These are phyloP conservation scores for Toxotes jaculatrix DNA, from an alignment of 2,113 vertebrate species.

Conservation along the genomic window DNA sequence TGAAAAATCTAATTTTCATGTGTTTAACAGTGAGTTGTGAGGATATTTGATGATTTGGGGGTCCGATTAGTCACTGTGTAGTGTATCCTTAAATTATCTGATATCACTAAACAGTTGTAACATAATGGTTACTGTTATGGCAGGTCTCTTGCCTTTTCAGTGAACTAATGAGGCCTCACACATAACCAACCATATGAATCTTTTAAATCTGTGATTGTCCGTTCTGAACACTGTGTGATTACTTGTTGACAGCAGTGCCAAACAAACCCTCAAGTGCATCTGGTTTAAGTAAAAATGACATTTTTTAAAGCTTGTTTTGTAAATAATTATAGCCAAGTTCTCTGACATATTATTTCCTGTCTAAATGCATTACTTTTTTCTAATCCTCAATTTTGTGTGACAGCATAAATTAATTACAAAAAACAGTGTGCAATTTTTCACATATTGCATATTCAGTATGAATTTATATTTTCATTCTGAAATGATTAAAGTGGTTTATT, in stretches of 20 bases:
- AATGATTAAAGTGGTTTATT: not conserved
- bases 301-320: slow-evolving; percentile 23
- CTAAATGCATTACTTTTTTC: not conserved
- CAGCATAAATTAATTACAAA: not conserved
- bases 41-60: not conserved
- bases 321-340: not conserved
- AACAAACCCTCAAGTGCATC: not conserved
- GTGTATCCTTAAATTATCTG: not conserved
- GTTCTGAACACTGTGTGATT: not conserved
- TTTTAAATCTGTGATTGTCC: slow-evolving; percentile 21
- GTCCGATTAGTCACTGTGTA: not conserved
- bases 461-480: not conserved
- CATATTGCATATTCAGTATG: not conserved
- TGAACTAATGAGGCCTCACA: slow-evolving; percentile 1
- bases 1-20: not conserved
- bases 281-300: slow-evolving; percentile 19
- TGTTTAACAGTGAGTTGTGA: not conserved
- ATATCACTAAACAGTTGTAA: not conserved
- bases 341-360: not conserved
- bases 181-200: not conserved
- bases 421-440: not conserved
- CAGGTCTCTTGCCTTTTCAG: not conserved
- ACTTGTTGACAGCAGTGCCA: not conserved
- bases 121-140: not conserved
- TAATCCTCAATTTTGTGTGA: not conserved